These are phyloP conservation scores for Drosophila mimetica DNA, from an alignment of 2,888 invertebrate genomes.

Conservation along the genomic window DNA sequence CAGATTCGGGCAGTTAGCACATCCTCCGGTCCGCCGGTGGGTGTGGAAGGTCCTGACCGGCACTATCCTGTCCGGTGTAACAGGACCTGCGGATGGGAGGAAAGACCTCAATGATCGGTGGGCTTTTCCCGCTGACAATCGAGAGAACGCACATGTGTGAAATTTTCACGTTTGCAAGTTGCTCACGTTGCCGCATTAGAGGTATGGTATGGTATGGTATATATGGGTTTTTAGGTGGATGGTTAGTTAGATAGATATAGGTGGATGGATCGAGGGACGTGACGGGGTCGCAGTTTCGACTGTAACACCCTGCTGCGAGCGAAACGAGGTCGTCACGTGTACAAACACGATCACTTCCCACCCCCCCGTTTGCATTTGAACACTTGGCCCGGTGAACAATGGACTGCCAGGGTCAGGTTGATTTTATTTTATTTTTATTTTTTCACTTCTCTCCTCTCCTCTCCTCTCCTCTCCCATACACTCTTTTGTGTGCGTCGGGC, in stretches of 20 bases:
- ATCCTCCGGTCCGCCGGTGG: conserved; percentile 16
- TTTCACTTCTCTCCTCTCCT: conserved; percentile 35
- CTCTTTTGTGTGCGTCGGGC: conserved; percentile 40
- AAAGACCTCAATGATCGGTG: conserved; percentile 33
- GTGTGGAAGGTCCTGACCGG: conserved; percentile 43
- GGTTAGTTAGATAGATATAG: conserved; percentile 27
- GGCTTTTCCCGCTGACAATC: conserved; percentile 44
- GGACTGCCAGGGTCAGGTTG: conserved; percentile 67
- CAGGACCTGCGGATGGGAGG: conserved; percentile 55
- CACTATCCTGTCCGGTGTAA: conserved; percentile 54
- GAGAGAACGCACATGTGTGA: conserved; percentile 66
- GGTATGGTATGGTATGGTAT: conserved; percentile 16
- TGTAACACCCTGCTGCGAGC: conserved; percentile 61
- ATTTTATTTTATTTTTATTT: conserved; percentile 58
- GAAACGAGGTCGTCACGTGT: conserved; percentile 76
- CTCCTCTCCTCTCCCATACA: conserved; percentile 27
- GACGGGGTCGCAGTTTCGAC: conserved; percentile 52
- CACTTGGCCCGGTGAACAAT: conserved; percentile 52
- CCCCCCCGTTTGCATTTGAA: conserved; percentile 11
- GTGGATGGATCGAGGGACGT: conserved; percentile 36
- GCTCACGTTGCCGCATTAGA: conserved; percentile 60
- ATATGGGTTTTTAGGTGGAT: conserved; percentile 21
- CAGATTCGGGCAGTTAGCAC: conserved; percentile 55
- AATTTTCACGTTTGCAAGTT: conserved; percentile 57
- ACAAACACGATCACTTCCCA: conserved; percentile 63